Evolutionary conservation across 2,113 vertebrate genomes (phyloP).

Genomic region (Actenoides hombroni): DNA sequence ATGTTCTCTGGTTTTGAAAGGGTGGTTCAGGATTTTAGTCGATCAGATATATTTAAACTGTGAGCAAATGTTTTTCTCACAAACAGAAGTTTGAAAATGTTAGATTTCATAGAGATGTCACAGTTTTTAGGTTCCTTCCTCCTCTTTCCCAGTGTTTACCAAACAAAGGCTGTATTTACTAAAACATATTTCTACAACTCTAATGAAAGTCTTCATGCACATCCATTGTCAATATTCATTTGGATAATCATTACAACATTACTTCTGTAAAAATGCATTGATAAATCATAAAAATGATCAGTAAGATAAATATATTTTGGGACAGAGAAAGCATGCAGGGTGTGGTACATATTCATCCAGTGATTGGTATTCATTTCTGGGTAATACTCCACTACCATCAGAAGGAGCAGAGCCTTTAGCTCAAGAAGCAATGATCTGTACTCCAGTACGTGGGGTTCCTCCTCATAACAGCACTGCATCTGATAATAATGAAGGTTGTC

Average conservation of each 20-base stretch:
- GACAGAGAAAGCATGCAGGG: background rate
- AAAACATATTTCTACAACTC: background rate
- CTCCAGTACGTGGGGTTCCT: background rate
- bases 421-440: background rate
- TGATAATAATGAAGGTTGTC: background rate
- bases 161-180: background rate
- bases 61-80: background rate
- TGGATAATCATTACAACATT: background rate
- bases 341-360: accelerated
- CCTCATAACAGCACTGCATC: background rate
- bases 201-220: background rate
- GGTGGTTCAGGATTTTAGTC: background rate
- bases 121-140: background rate
- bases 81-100: background rate
- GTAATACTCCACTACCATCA: background rate
- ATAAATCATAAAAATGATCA: background rate
- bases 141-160: background rate
- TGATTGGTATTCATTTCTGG: background rate
- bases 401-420: background rate
- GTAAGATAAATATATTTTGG: background rate
- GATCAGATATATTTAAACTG: background rate
- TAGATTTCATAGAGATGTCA: background rate
- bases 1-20: constrained; percentile 2
- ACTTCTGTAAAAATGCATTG: background rate
- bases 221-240: background rate